Evolutionary conservation across 2,888 invertebrate genomes (phyloP).

Genomic region (Dasypolia templi): DNA sequence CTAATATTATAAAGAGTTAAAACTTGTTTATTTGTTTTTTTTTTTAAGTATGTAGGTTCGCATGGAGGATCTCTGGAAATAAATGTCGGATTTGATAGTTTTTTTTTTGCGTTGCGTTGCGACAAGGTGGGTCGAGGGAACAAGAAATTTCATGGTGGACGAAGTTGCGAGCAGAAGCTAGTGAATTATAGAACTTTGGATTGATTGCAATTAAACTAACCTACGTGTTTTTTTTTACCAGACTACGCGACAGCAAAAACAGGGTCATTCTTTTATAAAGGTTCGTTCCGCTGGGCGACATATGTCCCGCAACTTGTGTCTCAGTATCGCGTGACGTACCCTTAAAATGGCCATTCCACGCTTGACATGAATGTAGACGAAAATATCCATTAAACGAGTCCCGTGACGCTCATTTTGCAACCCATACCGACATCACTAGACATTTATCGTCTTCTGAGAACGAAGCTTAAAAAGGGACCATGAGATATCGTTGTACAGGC

Average conservation of each 20-base stretch:
- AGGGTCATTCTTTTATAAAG: background rate
- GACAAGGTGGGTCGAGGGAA: no score
- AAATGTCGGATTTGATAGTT: no score
- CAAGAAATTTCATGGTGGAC: no score
- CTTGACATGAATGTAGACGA: slow-evolving; percentile 18
- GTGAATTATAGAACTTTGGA: background rate
- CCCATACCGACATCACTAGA: background rate
- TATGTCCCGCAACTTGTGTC: background rate
- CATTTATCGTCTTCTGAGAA: background rate
- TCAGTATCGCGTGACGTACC: background rate
- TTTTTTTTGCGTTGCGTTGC: no score
- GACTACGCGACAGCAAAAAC: no score
- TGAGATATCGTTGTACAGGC: no score
- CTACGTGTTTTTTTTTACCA: background rate
- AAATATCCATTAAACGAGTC: slow-evolving; percentile 1
- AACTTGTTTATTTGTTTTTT: no score
- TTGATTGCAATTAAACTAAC: background rate
- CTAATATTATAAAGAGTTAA: no score
- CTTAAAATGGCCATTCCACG: slow-evolving; percentile 9
- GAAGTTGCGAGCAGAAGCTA: no score
- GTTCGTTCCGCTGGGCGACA: background rate
- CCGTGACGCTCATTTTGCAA: slow-evolving; percentile 8
- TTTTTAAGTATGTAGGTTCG: no score
- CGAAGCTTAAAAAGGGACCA: background rate
- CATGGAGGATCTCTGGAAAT: no score